Conservation (phyloP, 1,140 invertebrate genomes). For the Caenorhabditis brenneri region DNA sequence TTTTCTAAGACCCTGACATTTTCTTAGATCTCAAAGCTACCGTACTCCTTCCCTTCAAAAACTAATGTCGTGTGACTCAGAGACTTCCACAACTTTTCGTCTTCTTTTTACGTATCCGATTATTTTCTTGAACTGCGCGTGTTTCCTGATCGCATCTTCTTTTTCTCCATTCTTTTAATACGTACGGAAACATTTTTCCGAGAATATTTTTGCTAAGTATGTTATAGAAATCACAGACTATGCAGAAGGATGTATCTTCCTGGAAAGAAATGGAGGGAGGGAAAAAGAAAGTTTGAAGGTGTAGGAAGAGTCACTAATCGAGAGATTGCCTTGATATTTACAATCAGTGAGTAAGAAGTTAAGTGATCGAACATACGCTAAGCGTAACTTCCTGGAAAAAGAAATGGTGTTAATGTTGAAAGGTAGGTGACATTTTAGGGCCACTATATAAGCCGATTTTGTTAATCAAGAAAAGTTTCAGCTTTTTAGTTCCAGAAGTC, state of each 20-base stretch:
- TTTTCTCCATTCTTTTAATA: not conserved
- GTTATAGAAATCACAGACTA: not conserved
- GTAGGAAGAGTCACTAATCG: not conserved
- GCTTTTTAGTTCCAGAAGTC: no score
- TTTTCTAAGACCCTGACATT: no score
- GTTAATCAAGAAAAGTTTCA: no score
- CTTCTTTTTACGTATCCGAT: not conserved
- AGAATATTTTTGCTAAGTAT: slow-evolving; percentile 13
- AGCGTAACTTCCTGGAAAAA: no score
- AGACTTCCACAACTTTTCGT: not conserved
- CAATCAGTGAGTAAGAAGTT: not conserved
- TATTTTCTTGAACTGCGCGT: slow-evolving; percentile 32
- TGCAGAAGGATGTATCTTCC: not conserved
- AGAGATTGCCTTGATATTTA: not conserved
- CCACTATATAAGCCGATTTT: no score
- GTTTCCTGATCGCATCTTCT: slow-evolving; percentile 28
- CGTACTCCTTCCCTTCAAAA: not conserved
- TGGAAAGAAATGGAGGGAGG: not conserved
- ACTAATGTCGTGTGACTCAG: not conserved
- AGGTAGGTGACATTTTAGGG: no score
- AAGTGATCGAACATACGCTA: slow-evolving; percentile 6
- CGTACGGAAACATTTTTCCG: not conserved
- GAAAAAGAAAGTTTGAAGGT: not conserved
- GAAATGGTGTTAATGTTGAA: no score
- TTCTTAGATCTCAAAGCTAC: no score